Percentiles rank a stretch among this genome's conserved stretches.
Evolutionary conservation across 2,888 invertebrate genomes (phyloP).

Genomic region (Dyspetes luteomarginatus): DNA sequence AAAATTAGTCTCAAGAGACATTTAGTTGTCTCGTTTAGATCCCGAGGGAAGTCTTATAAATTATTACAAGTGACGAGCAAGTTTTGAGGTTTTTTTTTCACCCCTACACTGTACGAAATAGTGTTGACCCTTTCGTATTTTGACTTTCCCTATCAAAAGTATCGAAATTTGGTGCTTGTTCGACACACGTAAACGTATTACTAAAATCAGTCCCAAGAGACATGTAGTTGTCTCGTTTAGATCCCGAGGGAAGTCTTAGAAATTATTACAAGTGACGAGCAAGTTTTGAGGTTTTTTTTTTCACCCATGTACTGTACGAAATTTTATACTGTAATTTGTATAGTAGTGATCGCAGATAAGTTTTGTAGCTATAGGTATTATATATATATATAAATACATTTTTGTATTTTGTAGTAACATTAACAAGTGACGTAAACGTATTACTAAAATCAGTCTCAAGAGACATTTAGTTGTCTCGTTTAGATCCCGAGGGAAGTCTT

Average conservation of each 20-base stretch:
- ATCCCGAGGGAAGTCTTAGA: background rate
- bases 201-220: background rate
- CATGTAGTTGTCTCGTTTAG: slow-evolving; percentile 3
- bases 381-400: too few relatives aligned
- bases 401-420: too few relatives aligned
- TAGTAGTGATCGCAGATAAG: background rate
- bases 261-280: slow-evolving; percentile 34
- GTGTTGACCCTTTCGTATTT: too few relatives aligned
- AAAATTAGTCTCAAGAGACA: too few relatives aligned
- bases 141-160: too few relatives aligned
- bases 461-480: too few relatives aligned
- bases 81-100: slow-evolving; percentile 7
- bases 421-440: too few relatives aligned
- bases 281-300: slow-evolving; percentile 19
- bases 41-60: slow-evolving; percentile 53
- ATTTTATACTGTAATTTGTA: background rate
- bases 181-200: background rate
- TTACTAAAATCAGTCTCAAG: too few relatives aligned
- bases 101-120: slow-evolving; percentile 4
- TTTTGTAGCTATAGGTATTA: too few relatives aligned
- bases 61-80: slow-evolving; percentile 50
- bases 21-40: slow-evolving; percentile 50
- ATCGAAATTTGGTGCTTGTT: background rate
- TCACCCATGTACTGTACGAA: background rate
- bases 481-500: slow-evolving; percentile 45